These are phyloP conservation scores for Seladonia tumulorum DNA, from an alignment of 2,888 invertebrate species.

Conservation along the genomic window DNA sequence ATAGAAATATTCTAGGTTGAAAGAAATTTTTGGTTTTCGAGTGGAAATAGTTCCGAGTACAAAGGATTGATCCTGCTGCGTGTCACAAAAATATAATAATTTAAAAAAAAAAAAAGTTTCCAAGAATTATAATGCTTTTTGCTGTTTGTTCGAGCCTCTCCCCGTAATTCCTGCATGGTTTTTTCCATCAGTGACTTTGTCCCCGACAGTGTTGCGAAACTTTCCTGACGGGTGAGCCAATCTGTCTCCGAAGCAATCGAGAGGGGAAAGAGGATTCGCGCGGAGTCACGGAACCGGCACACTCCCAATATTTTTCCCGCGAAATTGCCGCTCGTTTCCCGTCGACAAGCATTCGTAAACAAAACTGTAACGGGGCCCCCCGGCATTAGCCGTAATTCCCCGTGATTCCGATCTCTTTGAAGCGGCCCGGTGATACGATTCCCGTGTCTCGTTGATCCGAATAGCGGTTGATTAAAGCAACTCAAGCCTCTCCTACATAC, in stretches of 20 bases:
- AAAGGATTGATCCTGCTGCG: too few relatives aligned
- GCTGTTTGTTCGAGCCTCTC: neutral
- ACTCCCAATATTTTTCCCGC: conserved; percentile 18
- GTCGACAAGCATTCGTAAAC: conserved; percentile 33
- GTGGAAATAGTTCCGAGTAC: too few relatives aligned
- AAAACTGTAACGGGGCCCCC: conserved; percentile 38
- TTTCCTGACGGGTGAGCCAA: neutral
- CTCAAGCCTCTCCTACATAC: neutral
- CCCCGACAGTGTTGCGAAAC: neutral
- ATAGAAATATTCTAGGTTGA: too few relatives aligned
- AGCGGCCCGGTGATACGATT: conserved; percentile 34
- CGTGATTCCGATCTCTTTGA: conserved; percentile 26
- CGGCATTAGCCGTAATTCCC: conserved; percentile 29
- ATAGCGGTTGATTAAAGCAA: conserved; percentile 37
- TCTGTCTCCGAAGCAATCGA: conserved; percentile 5
- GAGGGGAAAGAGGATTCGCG: conserved; percentile 6
- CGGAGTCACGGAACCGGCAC: conserved; percentile 5
- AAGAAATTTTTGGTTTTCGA: too few relatives aligned
- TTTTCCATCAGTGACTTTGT: neutral
- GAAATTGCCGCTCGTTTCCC: conserved; percentile 46
- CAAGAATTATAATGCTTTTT: neutral
- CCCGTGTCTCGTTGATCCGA: conserved; percentile 48
- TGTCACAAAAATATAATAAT: too few relatives aligned
- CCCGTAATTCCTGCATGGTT: neutral
- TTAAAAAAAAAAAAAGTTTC: neutral